A percentile compares a stretch with the other conserved stretches of the same genome.
Evolutionary conservation across 2,888 invertebrate species (phyloP).

Genomic region (Xestia sexstrigata): DNA sequence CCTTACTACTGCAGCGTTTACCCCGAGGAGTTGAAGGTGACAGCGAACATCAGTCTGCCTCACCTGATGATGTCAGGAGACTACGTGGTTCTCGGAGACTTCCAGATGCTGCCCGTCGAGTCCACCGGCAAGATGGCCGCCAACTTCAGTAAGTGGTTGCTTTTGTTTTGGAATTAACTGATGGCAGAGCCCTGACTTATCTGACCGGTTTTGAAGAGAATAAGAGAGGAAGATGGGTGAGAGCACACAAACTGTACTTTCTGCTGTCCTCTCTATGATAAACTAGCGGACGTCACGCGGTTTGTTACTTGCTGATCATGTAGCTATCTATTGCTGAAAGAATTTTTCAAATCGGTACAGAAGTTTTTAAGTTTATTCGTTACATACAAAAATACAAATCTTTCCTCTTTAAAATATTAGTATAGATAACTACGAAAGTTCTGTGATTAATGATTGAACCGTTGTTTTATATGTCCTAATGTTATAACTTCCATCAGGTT

Average conservation of each 20-base stretch:
- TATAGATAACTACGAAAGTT: background rate
- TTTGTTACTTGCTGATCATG: too few species aligned
- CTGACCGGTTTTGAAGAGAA: background rate
- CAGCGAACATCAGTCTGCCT: slow-evolving; percentile 85
- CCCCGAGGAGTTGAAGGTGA: slow-evolving; percentile 85
- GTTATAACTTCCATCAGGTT: background rate
- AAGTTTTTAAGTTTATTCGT: too few species aligned
- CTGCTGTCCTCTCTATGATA: background rate
- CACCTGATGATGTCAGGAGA: slow-evolving; percentile 84
- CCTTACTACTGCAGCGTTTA: slow-evolving; percentile 77
- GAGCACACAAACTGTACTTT: background rate
- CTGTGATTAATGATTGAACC: background rate
- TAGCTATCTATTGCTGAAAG: too few species aligned
- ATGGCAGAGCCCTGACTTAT: background rate
- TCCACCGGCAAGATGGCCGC: slow-evolving; percentile 91
- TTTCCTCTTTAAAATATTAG: too few species aligned
- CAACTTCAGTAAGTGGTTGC: slow-evolving; percentile 89
- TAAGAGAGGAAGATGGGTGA: background rate
- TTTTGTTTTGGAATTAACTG: background rate
- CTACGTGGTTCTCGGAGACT: slow-evolving; percentile 87
- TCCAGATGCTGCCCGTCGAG: slow-evolving; percentile 90
- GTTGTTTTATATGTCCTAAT: background rate
- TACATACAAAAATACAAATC: too few species aligned
- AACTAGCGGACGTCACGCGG: too few species aligned
- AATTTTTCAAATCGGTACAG: too few species aligned